These are phyloP conservation scores for Temnothorax longispinosus DNA, from an alignment of 1,140 invertebrate genomes.

Conservation along the genomic window DNA sequence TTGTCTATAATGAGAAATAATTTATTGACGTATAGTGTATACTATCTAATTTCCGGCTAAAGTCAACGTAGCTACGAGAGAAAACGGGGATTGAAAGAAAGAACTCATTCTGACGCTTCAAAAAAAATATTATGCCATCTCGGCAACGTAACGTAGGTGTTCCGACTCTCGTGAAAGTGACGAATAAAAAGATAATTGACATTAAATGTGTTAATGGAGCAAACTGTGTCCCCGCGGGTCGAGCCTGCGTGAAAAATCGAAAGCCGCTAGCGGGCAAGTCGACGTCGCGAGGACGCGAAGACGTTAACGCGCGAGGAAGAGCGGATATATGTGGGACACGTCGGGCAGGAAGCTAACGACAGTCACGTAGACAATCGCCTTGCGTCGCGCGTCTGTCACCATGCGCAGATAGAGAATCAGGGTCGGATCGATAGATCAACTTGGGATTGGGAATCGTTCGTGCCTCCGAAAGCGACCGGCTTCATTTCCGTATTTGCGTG, in stretches of 20 bases:
- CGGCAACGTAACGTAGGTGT: background rate
- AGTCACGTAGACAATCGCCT: conserved; percentile 81
- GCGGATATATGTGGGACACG: conserved; percentile 80
- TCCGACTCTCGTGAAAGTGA: conserved; percentile 3
- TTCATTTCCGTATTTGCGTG: conserved; percentile 14
- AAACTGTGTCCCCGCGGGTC: background rate
- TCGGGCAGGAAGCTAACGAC: conserved; percentile 77
- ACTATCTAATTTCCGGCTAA: background rate
- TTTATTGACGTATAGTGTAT: background rate
- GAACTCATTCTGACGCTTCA: too few relatives aligned
- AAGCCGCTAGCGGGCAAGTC: conserved; percentile 23
- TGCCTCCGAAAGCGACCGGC: conserved; percentile 14
- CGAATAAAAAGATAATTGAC: background rate
- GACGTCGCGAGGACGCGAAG: background rate
- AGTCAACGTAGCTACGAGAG: background rate
- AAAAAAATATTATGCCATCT: background rate
- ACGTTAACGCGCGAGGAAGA: conserved; percentile 50
- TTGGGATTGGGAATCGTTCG: conserved; percentile 33
- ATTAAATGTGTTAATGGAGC: conserved; percentile 8
- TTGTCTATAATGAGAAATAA: background rate
- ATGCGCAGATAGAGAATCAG: conserved; percentile 73
- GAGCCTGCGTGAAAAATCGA: conserved; percentile 3
- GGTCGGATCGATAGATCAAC: conserved; percentile 67
- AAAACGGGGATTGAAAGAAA: background rate
- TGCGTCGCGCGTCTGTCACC: conserved; percentile 78